phyloP scores from a whole-genome alignment of 2,797 vertebrate species.

The Leucoraja ocellata region DNA sequence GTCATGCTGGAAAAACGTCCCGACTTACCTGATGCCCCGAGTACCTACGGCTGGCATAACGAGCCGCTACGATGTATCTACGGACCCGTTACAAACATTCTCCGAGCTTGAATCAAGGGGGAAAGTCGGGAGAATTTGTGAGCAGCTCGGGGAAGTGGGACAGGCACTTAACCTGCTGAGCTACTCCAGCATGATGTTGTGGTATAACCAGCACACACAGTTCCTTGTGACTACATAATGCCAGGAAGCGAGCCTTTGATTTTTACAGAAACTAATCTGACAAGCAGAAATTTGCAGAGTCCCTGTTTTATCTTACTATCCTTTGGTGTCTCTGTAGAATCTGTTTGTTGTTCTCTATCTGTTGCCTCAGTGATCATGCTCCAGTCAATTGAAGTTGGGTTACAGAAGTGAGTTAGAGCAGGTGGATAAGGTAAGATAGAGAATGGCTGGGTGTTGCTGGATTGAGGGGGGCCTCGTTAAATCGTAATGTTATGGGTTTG shows the following conservation, averaged over 20 bases:
- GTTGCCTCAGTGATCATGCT: not conserved
- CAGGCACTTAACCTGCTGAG: too few species aligned
- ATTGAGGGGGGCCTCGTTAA: conserved; percentile 17
- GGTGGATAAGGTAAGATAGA: not conserved
- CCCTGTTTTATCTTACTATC: not conserved
- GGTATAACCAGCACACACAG: too few species aligned
- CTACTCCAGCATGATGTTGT: too few species aligned
- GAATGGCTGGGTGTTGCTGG: not conserved
- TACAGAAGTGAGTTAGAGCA: conserved; percentile 1
- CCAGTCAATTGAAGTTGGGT: not conserved
- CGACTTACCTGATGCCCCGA: too few species aligned
- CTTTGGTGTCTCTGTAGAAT: not conserved
- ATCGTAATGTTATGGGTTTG: not conserved
- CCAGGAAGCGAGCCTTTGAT: not conserved
- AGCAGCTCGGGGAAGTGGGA: too few species aligned
- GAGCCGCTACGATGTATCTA: too few species aligned
- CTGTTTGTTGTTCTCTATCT: not conserved
- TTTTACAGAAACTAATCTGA: not conserved
- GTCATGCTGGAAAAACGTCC: too few species aligned
- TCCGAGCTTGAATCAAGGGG: too few species aligned
- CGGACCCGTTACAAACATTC: too few species aligned
- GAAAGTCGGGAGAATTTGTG: too few species aligned
- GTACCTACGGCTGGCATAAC: too few species aligned
- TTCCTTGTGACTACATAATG: not conserved
- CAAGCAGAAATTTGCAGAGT: not conserved